A percentile compares a stretch with the other conserved stretches of the same genome.
phyloP scores from a whole-genome alignment of 2,113 vertebrate species.

The Pogonocichla stellata region DNA sequence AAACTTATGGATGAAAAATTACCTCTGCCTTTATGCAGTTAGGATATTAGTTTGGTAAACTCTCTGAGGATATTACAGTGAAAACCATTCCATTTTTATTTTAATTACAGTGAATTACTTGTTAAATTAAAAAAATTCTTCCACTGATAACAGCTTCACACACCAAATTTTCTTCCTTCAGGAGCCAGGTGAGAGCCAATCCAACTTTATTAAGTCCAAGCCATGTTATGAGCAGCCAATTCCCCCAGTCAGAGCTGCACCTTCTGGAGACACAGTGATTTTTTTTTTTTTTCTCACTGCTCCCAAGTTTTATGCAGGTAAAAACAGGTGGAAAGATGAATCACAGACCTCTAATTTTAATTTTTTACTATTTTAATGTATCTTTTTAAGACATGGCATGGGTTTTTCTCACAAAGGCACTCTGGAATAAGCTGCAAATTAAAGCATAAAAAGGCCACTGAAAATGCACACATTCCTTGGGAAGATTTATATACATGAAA shows the following conservation, averaged over 20 bases:
- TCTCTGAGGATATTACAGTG: slow-evolving; percentile 27
- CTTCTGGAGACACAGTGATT: slow-evolving; percentile 16
- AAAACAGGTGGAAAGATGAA: background rate
- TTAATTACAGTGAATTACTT: slow-evolving; percentile 70
- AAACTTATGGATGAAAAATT: slow-evolving; percentile 57
- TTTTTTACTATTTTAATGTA: slow-evolving; percentile 7
- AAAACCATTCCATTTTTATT: slow-evolving; percentile 73
- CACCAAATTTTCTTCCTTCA: slow-evolving; percentile 9
- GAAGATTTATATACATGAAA: background rate
- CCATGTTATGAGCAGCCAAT: slow-evolving; percentile 23
- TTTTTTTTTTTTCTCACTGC: background rate
- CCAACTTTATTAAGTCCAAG: slow-evolving; percentile 3
- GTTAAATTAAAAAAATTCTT: slow-evolving; percentile 45
- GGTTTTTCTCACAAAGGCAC: slow-evolving; percentile 20
- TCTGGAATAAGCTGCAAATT: slow-evolving; percentile 1
- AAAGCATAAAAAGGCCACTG: slow-evolving; percentile 13
- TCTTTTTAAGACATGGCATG: background rate
- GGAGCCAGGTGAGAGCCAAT: background rate
- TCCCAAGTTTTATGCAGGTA: background rate
- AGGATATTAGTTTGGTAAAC: slow-evolving; percentile 49
- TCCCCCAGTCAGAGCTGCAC: background rate
- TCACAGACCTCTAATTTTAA: background rate
- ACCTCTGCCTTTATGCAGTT: slow-evolving; percentile 36
- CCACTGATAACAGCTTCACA: background rate
- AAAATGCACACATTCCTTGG: slow-evolving; percentile 5